phyloP scores from a whole-genome alignment of 1,140 invertebrate species.

The Drosophila funebris region DNA sequence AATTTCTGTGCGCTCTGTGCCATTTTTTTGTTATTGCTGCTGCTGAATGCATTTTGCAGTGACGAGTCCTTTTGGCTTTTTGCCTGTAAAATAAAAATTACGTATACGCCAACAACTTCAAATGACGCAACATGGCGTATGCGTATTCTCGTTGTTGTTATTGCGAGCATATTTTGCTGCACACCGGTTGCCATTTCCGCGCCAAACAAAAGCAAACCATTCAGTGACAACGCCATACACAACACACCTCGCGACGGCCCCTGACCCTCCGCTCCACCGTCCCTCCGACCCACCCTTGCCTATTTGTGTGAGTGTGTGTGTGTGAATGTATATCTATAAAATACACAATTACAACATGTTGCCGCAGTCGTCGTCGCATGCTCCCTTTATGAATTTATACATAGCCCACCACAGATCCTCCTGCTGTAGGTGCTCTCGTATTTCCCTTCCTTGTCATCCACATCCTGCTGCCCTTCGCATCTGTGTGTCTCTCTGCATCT shows the following conservation, averaged over 20 bases:
- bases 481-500: conserved; percentile 6
- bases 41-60: conserved; percentile 57
- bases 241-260: conserved; percentile 18
- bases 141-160: conserved; percentile 41
- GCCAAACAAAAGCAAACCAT: conserved; percentile 68
- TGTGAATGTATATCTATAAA: conserved; percentile 64
- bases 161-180: conserved; percentile 62
- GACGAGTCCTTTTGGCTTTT: conserved; percentile 19
- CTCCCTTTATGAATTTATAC: conserved; percentile 75
- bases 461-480: background rate
- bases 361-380: conserved; percentile 60
- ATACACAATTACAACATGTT: conserved; percentile 81
- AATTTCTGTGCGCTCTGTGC: conserved; percentile 61
- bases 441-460: background rate
- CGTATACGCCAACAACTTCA: conserved; percentile 77
- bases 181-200: conserved; percentile 77
- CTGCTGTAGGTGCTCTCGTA: conserved; percentile 1
- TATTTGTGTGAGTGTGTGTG: background rate
- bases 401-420: conserved; percentile 42
- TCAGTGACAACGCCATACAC: conserved; percentile 50
- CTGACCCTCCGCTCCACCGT: background rate
- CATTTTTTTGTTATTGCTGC: conserved; percentile 41
- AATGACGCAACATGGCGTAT: conserved; percentile 76
- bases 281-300: background rate
- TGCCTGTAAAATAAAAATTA: conserved; percentile 77